phyloP scores from a whole-genome alignment of 2,888 invertebrate species.

The Lasioglossum malachurum region DNA sequence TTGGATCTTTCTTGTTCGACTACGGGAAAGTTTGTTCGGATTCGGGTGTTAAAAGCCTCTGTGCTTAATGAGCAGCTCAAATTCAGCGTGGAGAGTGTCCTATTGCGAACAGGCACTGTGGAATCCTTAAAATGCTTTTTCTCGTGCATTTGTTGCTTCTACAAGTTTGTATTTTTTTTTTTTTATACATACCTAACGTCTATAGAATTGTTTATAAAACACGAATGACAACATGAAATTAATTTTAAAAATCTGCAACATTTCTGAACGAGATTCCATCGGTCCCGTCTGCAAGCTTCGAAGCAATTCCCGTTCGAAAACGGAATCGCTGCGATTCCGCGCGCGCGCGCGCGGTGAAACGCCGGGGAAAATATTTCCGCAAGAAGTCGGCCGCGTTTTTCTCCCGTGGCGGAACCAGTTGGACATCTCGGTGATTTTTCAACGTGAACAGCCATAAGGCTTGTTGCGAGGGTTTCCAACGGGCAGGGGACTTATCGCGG shows the following conservation, averaged over 20 bases:
- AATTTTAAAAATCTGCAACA: background rate
- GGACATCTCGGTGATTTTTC: conserved; percentile 35
- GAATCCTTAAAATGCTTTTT: background rate
- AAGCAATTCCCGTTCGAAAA: background rate
- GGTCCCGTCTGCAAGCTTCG: background rate
- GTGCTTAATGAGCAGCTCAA: conserved; percentile 1
- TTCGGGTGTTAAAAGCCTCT: background rate
- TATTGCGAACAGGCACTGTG: background rate
- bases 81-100: background rate
- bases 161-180: background rate
- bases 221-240: background rate
- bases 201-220: background rate
- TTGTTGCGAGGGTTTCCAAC: conserved; percentile 28
- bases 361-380: conserved; percentile 5
- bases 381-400: conserved; percentile 3
- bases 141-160: background rate
- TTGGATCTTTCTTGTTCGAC: background rate
- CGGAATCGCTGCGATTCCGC: background rate
- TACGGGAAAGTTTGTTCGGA: background rate
- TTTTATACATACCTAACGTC: too few species aligned
- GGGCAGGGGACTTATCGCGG: conserved; percentile 43
- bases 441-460: conserved; percentile 17
- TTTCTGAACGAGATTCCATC: background rate
- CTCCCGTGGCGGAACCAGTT: background rate
- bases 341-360: background rate